A percentile compares a stretch with the other conserved stretches of the same genome.
These are phyloP conservation scores for Leptinotarsa haldemani DNA, from an alignment of 2,888 invertebrate genomes.

Conservation along the genomic window DNA sequence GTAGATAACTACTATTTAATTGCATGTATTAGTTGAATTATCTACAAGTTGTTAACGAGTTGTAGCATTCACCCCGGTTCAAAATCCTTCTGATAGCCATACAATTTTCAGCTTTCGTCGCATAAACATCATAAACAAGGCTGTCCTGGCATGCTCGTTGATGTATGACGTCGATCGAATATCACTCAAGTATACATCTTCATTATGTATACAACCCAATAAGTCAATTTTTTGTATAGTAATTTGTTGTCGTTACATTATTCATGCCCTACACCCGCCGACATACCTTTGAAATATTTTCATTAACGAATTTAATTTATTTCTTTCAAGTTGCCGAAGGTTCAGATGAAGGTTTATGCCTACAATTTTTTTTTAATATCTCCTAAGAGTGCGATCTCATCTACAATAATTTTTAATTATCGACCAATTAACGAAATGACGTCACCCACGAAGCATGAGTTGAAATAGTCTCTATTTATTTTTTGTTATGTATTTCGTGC, in stretches of 20 bases:
- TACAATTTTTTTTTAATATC: constrained; percentile 4
- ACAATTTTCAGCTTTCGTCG: too few species aligned
- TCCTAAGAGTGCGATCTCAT: constrained; percentile 18
- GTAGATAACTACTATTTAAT: too few species aligned
- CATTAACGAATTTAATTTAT: not conserved
- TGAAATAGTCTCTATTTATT: constrained; percentile 20
- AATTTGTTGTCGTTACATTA: not conserved
- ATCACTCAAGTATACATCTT: too few species aligned
- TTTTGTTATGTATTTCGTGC: constrained; percentile 23
- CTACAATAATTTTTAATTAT: constrained; percentile 21
- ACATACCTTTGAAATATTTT: not conserved
- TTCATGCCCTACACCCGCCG: not conserved
- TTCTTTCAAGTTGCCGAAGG: constrained; percentile 18
- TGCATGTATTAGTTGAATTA: too few species aligned
- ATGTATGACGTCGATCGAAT: too few species aligned
- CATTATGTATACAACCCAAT: too few species aligned
- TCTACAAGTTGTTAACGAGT: too few species aligned
- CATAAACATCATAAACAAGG: too few species aligned
- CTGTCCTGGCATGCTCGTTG: too few species aligned
- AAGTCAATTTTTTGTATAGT: too few species aligned
- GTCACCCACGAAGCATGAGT: constrained; percentile 25
- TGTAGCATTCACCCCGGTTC: too few species aligned
- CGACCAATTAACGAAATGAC: constrained; percentile 30
- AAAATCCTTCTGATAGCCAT: too few species aligned
- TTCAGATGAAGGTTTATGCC: constrained; percentile 1